These are phyloP conservation scores for Pitta sordida DNA, from an alignment of 2,113 vertebrate species.

Conservation along the genomic window DNA sequence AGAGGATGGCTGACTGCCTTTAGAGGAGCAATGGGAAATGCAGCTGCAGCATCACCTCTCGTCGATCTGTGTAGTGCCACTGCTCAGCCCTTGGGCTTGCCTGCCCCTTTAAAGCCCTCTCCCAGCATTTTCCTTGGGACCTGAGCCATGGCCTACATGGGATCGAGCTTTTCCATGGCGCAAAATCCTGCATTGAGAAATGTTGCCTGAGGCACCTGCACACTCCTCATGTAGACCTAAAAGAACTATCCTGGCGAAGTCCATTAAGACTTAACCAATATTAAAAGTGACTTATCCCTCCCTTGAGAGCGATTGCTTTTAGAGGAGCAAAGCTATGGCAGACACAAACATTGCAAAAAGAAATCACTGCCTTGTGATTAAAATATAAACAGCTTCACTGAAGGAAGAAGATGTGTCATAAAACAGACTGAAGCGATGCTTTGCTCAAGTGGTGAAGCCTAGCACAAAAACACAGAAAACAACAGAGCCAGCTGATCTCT, in stretches of 20 bases:
- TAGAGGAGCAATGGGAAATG: not conserved
- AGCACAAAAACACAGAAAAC: not conserved
- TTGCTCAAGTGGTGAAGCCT: not conserved
- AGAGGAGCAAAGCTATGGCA: not conserved
- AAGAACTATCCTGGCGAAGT: not conserved
- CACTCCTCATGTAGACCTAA: not conserved
- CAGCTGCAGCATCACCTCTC: no score
- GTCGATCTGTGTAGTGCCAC: fast-evolving
- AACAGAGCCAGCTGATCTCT: not conserved
- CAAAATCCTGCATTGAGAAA: not conserved
- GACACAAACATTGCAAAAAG: not conserved
- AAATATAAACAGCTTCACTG: not conserved
- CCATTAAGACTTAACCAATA: not conserved
- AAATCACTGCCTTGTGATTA: not conserved
- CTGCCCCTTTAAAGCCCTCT: not conserved
- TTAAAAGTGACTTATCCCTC: not conserved
- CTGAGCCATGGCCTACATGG: fast-evolving
- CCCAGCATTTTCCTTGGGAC: not conserved
- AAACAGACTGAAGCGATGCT: not conserved
- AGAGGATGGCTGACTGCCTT: not conserved
- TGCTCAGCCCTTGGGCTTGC: not conserved
- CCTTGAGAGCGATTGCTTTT: not conserved
- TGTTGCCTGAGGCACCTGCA: no score
- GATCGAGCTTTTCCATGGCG: not conserved
- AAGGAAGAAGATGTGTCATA: not conserved